Base-by-base conservation (phyloP, 2,113 vertebrate species). In the Labeo rohita region DNA sequence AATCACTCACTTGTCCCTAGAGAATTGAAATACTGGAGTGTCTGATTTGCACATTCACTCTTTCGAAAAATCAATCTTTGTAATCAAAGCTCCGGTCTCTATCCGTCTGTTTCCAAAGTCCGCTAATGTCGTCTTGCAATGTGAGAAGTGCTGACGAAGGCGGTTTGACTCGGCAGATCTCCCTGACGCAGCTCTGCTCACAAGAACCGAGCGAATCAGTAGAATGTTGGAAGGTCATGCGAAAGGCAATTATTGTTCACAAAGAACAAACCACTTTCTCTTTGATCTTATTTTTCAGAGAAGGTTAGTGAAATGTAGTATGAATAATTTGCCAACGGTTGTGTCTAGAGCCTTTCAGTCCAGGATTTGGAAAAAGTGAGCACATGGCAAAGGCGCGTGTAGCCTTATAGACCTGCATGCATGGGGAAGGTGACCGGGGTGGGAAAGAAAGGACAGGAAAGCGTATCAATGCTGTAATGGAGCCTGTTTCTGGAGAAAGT, bases 401-500 rank as follows among this genome's bases (percentile, higher is more conserved):
- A 39, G 52, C 6, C 11, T 10, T 43, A 50, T 28, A 50, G 9
- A 88, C 85, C 88, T 84, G 88, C 85, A 84, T 87, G 4, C 34
- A 21, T 8, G 36, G 70, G 85, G 72, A 87, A 78, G 89, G 90
- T 89, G 86, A 90, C 89, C 87, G 87, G 63, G 87, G 84, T 75
- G 76, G 86, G 50, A 52, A n/a, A 61, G 18, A 61, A 61, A 61
- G 8, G 3, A 66, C 88, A 90, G 91, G 92, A 93, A 94, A 90
- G 80, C 86, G 86, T 89, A 91, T 90, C 93, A 92, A 92, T 94
- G 93, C 92, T 90, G 90, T 93, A 88, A 93, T 92, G 87, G 88
- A 90, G 88, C 86, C 16, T 10, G 65, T 73, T 83, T 83, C 34
- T 73, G 21, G 23, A 70, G 63, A 66, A 80, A 85, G 66, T 54